Conservation (phyloP, 2,888 invertebrate species). For the Cheilosia soror region DNA sequence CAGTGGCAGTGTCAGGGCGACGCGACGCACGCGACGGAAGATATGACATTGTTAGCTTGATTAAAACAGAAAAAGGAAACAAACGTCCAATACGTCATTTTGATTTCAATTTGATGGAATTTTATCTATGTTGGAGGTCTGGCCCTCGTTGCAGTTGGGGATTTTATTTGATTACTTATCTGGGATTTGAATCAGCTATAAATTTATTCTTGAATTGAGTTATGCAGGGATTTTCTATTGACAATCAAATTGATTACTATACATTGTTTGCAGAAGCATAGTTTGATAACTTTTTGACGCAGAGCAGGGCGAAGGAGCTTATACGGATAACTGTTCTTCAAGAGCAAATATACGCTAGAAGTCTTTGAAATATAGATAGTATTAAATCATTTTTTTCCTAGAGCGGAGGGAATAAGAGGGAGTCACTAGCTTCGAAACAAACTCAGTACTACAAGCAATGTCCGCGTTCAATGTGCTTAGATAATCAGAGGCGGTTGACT, state of each 20-base stretch:
- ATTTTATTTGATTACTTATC: slow-evolving; percentile 59
- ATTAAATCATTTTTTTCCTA: too few species aligned
- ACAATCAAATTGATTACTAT: slow-evolving; percentile 8
- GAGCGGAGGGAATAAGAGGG: too few species aligned
- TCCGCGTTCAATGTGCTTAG: too few species aligned
- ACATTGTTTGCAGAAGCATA: too few species aligned
- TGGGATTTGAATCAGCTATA: slow-evolving; percentile 21
- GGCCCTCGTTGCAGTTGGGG: slow-evolving; percentile 4
- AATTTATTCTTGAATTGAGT: slow-evolving; percentile 19
- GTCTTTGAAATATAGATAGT: too few species aligned
- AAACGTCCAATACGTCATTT: slow-evolving; percentile 50
- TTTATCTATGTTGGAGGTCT: slow-evolving; percentile 7
- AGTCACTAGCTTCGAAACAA: too few species aligned
- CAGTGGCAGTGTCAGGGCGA: not conserved
- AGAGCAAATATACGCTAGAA: too few species aligned
- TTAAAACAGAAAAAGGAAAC: slow-evolving; percentile 43
- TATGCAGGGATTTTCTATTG: slow-evolving; percentile 17
- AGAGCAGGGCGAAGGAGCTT: too few species aligned
- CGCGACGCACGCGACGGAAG: not conserved
- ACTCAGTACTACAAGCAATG: too few species aligned
- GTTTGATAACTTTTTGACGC: too few species aligned
- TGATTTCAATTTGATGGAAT: slow-evolving; percentile 60
- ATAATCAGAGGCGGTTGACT: too few species aligned
- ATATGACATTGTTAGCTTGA: slow-evolving; percentile 51
- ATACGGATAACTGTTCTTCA: too few species aligned